Evolutionary conservation across 2,797 vertebrate genomes (phyloP).

Genomic region (Ptychobarbus kaznakovi): DNA sequence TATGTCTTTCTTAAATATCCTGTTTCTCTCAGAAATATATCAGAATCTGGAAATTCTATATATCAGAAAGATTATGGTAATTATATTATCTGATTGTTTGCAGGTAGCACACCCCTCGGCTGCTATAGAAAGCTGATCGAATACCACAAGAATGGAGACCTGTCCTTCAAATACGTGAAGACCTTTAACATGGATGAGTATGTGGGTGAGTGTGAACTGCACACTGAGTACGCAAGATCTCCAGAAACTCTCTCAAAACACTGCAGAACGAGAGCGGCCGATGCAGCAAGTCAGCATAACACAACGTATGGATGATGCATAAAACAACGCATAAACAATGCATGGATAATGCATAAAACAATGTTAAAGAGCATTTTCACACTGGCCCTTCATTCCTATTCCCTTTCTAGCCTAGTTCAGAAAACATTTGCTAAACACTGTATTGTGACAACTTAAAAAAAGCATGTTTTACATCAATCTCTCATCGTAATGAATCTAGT

Average conservation of each 20-base stretch:
- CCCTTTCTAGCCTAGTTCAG: not conserved
- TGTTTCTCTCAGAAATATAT: not conserved
- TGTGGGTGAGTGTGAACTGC: constrained; percentile 80
- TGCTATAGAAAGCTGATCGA: constrained; percentile 95
- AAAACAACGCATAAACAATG: not conserved
- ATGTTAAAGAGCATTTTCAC: not conserved
- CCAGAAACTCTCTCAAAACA: not conserved
- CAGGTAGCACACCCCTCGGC: constrained; percentile 93
- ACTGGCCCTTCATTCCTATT: not conserved
- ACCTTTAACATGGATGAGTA: constrained; percentile 99
- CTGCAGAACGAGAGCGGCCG: not conserved
- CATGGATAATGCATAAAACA: not conserved
- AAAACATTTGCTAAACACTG: not conserved
- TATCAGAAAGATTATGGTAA: not conserved
- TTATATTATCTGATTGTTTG: constrained; percentile 27
- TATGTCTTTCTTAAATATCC: not conserved
- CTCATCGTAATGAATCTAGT: not conserved
- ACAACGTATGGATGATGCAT: not conserved
- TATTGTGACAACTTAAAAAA: not conserved
- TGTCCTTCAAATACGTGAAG: constrained; percentile 96
- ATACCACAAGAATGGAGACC: constrained; percentile 88
- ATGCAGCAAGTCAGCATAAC: not conserved
- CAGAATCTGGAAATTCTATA: not conserved
- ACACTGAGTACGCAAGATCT: constrained; percentile 13
- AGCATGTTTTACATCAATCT: not conserved